Evolutionary conservation across 2,888 invertebrate species (phyloP).

Genomic region (Ennomos erosarius): DNA sequence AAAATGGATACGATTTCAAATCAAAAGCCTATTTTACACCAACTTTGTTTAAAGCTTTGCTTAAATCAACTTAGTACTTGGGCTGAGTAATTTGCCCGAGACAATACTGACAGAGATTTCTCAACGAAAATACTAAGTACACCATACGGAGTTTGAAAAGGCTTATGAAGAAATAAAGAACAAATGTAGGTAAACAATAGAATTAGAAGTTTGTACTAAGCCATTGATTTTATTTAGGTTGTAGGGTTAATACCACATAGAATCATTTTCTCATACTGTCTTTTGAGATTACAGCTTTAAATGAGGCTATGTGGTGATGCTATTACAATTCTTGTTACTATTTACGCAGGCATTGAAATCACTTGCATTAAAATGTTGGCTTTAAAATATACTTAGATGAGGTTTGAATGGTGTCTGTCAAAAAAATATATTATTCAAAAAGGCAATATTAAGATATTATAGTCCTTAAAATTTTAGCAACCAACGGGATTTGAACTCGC

Average conservation of each 20-base stretch:
- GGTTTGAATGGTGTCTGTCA: too few relatives aligned
- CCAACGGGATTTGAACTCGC: too few relatives aligned
- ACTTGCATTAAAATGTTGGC: too few relatives aligned
- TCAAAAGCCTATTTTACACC: conserved; percentile 1
- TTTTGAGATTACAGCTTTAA: neutral
- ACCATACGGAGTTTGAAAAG: too few relatives aligned
- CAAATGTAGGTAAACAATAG: conserved; percentile 6
- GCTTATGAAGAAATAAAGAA: too few relatives aligned
- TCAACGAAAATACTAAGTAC: too few relatives aligned
- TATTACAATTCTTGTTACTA: conserved; percentile 14
- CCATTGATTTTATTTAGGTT: conserved; percentile 37
- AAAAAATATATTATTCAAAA: too few relatives aligned
- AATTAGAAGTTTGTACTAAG: conserved; percentile 47
- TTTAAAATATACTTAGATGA: too few relatives aligned
- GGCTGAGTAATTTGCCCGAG: too few relatives aligned
- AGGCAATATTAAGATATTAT: too few relatives aligned
- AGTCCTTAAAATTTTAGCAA: too few relatives aligned
- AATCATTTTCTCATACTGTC: conserved; percentile 6
- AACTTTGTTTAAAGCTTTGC: conserved; percentile 1
- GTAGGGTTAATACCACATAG: conserved; percentile 18
- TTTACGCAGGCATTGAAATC: conserved; percentile 12
- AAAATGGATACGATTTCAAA: conserved; percentile 13
- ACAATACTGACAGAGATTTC: too few relatives aligned
- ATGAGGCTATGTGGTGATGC: conserved; percentile 22
- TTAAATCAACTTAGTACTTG: conserved; percentile 1